Evolutionary conservation across 2,113 vertebrate species (phyloP), one percentile per base, ranked within the genome.

Genomic region (Cottus gobio): DNA sequence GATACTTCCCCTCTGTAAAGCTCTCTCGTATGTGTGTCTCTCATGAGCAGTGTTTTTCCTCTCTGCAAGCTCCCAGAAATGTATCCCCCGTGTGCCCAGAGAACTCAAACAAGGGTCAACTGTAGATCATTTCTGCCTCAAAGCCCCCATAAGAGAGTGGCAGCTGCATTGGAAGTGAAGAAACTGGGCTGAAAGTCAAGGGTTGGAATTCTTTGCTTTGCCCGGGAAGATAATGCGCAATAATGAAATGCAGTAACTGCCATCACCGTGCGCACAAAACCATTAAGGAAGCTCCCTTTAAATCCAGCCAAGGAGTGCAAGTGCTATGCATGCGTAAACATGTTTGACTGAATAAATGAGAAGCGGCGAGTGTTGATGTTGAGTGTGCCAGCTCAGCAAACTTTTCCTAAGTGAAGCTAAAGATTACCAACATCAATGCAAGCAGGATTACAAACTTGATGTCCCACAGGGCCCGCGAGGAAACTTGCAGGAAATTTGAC

Each of bases 281-380:
- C 71, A 63, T 58, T 66, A 66, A 71, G 66, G 42, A 34, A 34
- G n/a, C 13, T 24, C 11, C 42, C 11, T 48, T 15, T 18, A 18
- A 50, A 44, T 46, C 16, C 9, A 56, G 12, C 48, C 30, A 60
- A 63, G 26, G 22, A 64, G 4, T 36, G 4, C 16, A 37, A 44
- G 26, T 1, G 1, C n/a, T 37, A 26, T 73, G 24, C 42, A 44
- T 67, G 60, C 4, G 22, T 82, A 71, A 79, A 71, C 85, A 69
- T 82, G 52, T 68, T 83, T 37, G 73, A 71, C 12, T 60, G 71
- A 60, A 64, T 79, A 80, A 90, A 87, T 70, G 66, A 62, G 67
- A 62, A 79, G 66, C 64, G 73, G 63, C 36, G 62, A 63, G 63
- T 6, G 46, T 56, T 72, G 64, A 66, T 74, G 46, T 70, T 54